These are phyloP conservation scores for Phyllopteryx taeniolatus DNA, from an alignment of 2,113 vertebrate genomes.

Conservation along the genomic window DNA sequence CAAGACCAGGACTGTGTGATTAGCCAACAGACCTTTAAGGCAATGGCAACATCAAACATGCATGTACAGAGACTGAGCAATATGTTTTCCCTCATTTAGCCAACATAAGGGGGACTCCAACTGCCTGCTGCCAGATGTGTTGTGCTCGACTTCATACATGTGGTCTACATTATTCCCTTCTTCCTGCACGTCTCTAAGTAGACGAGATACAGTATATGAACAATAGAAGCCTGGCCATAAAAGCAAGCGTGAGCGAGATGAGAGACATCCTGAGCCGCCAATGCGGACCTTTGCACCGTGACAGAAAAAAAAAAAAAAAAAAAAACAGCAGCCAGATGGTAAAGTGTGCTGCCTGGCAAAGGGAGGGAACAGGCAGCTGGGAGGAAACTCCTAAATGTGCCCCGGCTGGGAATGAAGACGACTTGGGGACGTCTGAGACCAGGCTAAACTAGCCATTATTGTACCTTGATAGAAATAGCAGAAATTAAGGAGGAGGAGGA, in stretches of 20 bases:
- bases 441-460: constrained; percentile 34
- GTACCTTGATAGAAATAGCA: constrained; percentile 61
- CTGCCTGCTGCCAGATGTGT: constrained; percentile 70
- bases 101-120: constrained; percentile 50
- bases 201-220: constrained; percentile 54
- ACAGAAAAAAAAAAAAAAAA: constrained; percentile 26
- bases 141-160: constrained; percentile 64
- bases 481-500: constrained; percentile 28
- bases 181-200: constrained; percentile 46
- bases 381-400: constrained; percentile 73
- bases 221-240: constrained; percentile 66
- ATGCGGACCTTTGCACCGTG: constrained; percentile 63
- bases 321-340: constrained; percentile 65
- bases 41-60: constrained; percentile 71
- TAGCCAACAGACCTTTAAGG: constrained; percentile 62
- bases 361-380: constrained; percentile 42
- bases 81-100: constrained; percentile 62
- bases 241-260: constrained; percentile 48
- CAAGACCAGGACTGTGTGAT: constrained; percentile 64
- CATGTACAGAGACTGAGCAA: constrained; percentile 46
- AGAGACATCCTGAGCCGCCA: constrained; percentile 40
- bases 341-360: constrained; percentile 44
- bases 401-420: constrained; percentile 60
- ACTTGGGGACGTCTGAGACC: constrained; percentile 38
- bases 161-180: constrained; percentile 61